Percentiles rank a stretch among this genome's conserved stretches.
phyloP scores from a whole-genome alignment of 2,797 vertebrate species.

The Telmatherina bonti region DNA sequence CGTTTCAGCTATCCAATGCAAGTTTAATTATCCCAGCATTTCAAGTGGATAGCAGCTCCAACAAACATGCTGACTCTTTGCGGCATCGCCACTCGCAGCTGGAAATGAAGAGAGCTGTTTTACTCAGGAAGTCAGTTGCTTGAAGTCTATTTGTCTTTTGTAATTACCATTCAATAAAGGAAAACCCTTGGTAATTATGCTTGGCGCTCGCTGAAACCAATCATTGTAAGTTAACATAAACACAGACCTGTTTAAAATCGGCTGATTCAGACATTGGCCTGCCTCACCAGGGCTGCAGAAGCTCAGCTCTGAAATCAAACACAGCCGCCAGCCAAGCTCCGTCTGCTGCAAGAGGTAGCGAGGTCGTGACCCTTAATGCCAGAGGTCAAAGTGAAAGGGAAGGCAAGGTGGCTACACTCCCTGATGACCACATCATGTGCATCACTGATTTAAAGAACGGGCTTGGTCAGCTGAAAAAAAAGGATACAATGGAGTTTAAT shows the following conservation, averaged over 20 bases:
- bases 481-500: constrained; percentile 24
- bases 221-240: constrained; percentile 73
- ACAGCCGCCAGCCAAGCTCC: constrained; percentile 26
- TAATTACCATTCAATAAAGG: constrained; percentile 79
- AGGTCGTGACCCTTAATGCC: constrained; percentile 39
- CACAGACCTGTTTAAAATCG: constrained; percentile 45
- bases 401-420: constrained; percentile 17
- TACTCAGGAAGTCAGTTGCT: constrained; percentile 70
- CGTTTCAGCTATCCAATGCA: constrained; percentile 63
- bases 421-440: constrained; percentile 56
- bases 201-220: constrained; percentile 60
- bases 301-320: constrained; percentile 50
- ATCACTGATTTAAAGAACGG: constrained; percentile 43
- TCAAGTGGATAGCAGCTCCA: constrained; percentile 45
- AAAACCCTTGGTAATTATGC: constrained; percentile 75
- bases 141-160: constrained; percentile 79
- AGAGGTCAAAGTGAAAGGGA: constrained; percentile 54
- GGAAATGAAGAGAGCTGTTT: constrained; percentile 58
- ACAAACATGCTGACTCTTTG: constrained; percentile 56
- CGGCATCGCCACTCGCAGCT: constrained; percentile 61
- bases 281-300: constrained; percentile 8
- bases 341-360: constrained; percentile 57
- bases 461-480: constrained; percentile 40
- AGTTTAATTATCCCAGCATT: constrained; percentile 53
- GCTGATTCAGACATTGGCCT: constrained; percentile 29